Conservation (phyloP, 2,113 vertebrate genomes). For the Calypte anna region DNA sequence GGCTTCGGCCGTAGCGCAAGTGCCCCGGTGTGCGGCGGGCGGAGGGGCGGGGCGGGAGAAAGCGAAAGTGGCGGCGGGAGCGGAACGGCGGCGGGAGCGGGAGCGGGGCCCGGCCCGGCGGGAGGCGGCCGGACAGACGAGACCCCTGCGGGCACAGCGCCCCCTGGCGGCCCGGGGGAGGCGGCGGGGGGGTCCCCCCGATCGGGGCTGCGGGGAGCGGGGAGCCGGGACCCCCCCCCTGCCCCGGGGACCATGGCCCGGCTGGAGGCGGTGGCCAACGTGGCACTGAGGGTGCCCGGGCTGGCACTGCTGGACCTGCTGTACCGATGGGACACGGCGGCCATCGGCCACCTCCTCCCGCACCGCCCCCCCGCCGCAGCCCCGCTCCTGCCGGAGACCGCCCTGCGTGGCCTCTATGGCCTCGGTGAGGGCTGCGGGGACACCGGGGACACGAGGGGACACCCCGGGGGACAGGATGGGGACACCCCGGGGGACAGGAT, state of each 20-base stretch:
- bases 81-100: background rate
- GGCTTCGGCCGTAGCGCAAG: background rate
- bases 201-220: background rate
- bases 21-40: background rate
- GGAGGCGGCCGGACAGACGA: background rate
- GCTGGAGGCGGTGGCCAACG: constrained; percentile 82
- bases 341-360: constrained; percentile 77
- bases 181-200: background rate
- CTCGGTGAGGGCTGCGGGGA: constrained; percentile 70
- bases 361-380: constrained; percentile 80
- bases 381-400: constrained; percentile 78
- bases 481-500: background rate
- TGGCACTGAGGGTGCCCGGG: constrained; percentile 83
- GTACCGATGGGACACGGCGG: constrained; percentile 84
- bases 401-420: constrained; percentile 82
- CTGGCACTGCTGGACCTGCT: constrained; percentile 83
- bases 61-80: background rate
- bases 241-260: constrained; percentile 70
- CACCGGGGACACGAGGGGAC: no score
- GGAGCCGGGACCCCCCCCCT: background rate
- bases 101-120: background rate
- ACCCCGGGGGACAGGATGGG: no score
- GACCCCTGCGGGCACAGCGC: background rate
- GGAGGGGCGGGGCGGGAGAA: background rate
- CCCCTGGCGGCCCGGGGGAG: background rate